A percentile compares a stretch with the other conserved stretches of the same genome.
These are phyloP conservation scores for Steromphala cineraria DNA, from an alignment of 2,888 invertebrate species.

Conservation along the genomic window DNA sequence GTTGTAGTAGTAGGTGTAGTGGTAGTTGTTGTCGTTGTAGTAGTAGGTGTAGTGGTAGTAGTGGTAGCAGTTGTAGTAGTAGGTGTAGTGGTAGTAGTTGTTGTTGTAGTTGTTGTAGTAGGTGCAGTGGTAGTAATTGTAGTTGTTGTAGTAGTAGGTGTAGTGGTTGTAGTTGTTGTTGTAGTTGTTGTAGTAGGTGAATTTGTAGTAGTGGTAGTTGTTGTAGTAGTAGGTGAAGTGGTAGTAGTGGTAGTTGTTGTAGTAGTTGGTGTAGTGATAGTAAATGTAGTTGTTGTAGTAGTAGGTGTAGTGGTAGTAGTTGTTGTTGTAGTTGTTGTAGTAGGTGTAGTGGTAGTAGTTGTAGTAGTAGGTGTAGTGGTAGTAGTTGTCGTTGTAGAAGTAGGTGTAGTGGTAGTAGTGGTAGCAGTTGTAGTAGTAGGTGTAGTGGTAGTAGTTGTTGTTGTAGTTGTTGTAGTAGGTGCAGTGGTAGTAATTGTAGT, in stretches of 20 bases:
- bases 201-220: slow-evolving; percentile 18
- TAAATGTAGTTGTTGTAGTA: neutral
- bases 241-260: neutral
- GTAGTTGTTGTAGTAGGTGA: slow-evolving; percentile 15
- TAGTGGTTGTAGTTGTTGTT: neutral
- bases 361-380: too few species aligned
- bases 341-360: neutral
- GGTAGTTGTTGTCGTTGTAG: neutral
- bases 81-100: neutral
- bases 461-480: neutral
- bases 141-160: neutral
- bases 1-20: neutral
- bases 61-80: neutral
- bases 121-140: neutral
- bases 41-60: neutral
- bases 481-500: neutral
- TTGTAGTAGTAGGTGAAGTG: neutral
- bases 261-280: neutral
- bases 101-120: neutral
- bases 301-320: slow-evolving; percentile 14
- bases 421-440: neutral
- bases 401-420: neutral
- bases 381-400: neutral
- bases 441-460: neutral
- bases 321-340: slow-evolving; percentile 16